Conservation (phyloP, 1,140 invertebrate genomes). For the Lutraria rhynchaena region DNA sequence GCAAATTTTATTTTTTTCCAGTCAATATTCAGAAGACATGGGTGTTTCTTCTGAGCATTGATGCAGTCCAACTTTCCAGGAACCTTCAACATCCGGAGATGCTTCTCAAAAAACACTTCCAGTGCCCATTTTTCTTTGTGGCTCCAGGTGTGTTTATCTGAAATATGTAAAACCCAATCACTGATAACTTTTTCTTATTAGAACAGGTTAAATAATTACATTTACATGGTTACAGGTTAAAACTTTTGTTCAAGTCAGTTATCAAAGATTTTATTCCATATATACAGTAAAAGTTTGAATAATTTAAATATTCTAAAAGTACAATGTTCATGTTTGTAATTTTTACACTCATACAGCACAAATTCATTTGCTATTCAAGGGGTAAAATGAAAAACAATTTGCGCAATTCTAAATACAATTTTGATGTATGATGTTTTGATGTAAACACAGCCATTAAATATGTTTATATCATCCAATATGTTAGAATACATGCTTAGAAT, state of each 20-base stretch:
- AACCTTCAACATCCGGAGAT: slow-evolving; percentile 34
- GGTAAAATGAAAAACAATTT: slow-evolving; percentile 7
- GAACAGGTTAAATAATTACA: slow-evolving; percentile 22
- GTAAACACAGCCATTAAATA: slow-evolving; percentile 8
- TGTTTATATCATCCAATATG: slow-evolving; percentile 4
- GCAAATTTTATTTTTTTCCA: slow-evolving; percentile 54
- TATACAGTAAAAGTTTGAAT: slow-evolving; percentile 17
- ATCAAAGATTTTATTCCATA: too few relatives aligned
- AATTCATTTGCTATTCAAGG: slow-evolving; percentile 20
- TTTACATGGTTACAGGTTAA: slow-evolving; percentile 8
- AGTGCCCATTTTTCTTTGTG: slow-evolving; percentile 15
- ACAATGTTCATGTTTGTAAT: slow-evolving; percentile 18
- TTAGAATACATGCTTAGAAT: slow-evolving; percentile 7
- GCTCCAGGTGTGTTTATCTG: slow-evolving; percentile 49
- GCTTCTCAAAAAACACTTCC: slow-evolving; percentile 22
- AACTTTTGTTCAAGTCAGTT: background rate
- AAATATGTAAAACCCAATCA: slow-evolving; percentile 29
- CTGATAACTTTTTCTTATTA: slow-evolving; percentile 22
- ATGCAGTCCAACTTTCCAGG: slow-evolving; percentile 43
- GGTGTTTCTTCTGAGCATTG: slow-evolving; percentile 40
- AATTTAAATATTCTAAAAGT: slow-evolving; percentile 22
- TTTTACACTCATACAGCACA: slow-evolving; percentile 12
- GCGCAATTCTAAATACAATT: slow-evolving; percentile 11
- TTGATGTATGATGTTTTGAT: slow-evolving; percentile 18
- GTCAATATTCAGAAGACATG: slow-evolving; percentile 29